These are phyloP conservation scores for Nephrocerus scutellatus DNA, from an alignment of 2,888 invertebrate genomes.

Conservation along the genomic window DNA sequence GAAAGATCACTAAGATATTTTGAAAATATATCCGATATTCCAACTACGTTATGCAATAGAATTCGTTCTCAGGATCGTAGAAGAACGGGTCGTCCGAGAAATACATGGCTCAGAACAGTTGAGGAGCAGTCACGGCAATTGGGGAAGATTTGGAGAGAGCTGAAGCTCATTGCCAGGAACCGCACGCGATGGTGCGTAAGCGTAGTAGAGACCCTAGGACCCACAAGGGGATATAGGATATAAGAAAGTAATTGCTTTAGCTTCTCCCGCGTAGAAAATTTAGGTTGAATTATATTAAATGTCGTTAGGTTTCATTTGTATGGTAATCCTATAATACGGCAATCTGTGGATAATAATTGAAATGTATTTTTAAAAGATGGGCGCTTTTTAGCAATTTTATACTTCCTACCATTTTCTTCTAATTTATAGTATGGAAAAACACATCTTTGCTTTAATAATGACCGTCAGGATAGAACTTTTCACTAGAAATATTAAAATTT, in stretches of 20 bases:
- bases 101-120: conserved; percentile 54
- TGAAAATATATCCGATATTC: conserved; percentile 58
- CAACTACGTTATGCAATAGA: too few relatives aligned
- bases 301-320: conserved; percentile 57
- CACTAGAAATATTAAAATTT: conserved; percentile 14
- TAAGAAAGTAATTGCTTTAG: conserved; percentile 49
- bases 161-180: too few relatives aligned
- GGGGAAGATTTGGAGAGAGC: too few relatives aligned
- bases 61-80: too few relatives aligned
- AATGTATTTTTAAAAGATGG: conserved; percentile 1
- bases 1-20: conserved; percentile 59
- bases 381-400: not conserved
- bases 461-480: conserved; percentile 52
- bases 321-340: conserved; percentile 59
- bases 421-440: conserved; percentile 52
- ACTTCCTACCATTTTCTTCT: conserved; percentile 23
- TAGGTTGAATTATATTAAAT: conserved; percentile 61
- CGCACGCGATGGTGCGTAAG: too few relatives aligned
- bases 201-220: too few relatives aligned
- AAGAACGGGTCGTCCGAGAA: conserved; percentile 53
- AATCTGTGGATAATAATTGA: conserved; percentile 46
- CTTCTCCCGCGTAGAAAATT: conserved; percentile 47
- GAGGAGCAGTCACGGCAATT: conserved; percentile 64
- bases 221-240: too few relatives aligned
- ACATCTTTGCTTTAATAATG: conserved; percentile 49